These are phyloP conservation scores for Apostichopus leukothele DNA, from an alignment of 53 echinoderm and acorn worm species.

Conservation along the genomic window DNA sequence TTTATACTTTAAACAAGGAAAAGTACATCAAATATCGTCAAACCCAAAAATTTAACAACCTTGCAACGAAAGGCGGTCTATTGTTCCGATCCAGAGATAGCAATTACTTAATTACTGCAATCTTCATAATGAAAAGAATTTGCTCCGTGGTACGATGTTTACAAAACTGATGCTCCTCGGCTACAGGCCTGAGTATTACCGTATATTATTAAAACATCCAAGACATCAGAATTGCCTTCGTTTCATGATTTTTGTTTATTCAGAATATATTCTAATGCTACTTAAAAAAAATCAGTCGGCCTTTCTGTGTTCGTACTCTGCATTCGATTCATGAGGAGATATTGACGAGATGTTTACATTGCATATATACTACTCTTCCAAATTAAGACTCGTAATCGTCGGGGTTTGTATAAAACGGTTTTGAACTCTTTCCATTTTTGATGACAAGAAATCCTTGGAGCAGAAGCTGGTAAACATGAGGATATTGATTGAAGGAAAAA, in stretches of 20 bases:
- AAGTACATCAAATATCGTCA: too few relatives aligned
- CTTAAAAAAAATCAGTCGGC: too few relatives aligned
- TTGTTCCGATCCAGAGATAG: too few relatives aligned
- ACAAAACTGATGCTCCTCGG: background rate
- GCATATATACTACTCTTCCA: background rate
- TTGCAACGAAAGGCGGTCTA: too few relatives aligned
- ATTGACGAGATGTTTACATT: background rate
- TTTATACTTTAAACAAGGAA: too few relatives aligned
- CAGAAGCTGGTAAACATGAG: background rate
- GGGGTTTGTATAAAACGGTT: background rate
- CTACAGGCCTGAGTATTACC: too few relatives aligned
- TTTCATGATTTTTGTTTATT: conserved; percentile 14
- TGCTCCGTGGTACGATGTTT: background rate
- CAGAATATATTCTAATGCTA: background rate
- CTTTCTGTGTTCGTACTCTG: too few relatives aligned
- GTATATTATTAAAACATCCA: background rate
- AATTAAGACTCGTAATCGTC: background rate
- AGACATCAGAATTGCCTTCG: background rate
- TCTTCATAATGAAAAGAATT: too few relatives aligned
- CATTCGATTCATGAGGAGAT: background rate
- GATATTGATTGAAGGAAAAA: background rate
- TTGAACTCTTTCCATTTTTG: background rate
- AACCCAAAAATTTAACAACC: too few relatives aligned
- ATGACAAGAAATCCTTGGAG: background rate
- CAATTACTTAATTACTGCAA: too few relatives aligned